phyloP scores from a whole-genome alignment of 2,888 invertebrate species.

The Abrostola triplasia region DNA sequence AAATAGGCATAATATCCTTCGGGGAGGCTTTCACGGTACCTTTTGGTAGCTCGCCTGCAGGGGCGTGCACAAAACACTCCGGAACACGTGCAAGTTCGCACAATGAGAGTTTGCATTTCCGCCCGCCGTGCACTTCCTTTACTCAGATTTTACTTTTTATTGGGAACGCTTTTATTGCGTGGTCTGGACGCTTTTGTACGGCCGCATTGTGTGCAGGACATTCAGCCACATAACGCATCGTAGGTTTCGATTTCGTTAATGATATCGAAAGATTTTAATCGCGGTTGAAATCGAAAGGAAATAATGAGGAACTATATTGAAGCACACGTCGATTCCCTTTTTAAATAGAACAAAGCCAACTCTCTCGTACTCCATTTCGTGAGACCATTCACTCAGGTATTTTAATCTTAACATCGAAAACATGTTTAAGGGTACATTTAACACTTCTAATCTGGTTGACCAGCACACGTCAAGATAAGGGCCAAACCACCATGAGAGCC shows the following conservation, averaged over 20 bases:
- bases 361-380: constrained; percentile 49
- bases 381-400: constrained; percentile 31
- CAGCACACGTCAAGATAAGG: constrained; percentile 73
- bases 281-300: constrained; percentile 84
- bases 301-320: constrained; percentile 59
- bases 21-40: constrained; percentile 73
- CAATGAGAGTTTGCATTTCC: constrained; percentile 88
- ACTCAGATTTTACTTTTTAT: constrained; percentile 86
- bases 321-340: constrained; percentile 57
- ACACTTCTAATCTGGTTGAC: constrained; percentile 77
- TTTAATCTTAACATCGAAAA: constrained; percentile 69
- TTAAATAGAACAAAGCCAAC: constrained; percentile 49
- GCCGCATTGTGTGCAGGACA: constrained; percentile 79
- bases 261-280: constrained; percentile 85
- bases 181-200: constrained; percentile 82
- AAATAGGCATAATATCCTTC: constrained; percentile 69
- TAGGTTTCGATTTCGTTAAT: constrained; percentile 88
- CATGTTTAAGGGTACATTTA: constrained; percentile 68
- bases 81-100: constrained; percentile 88
- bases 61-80: constrained; percentile 82
- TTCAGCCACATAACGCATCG: constrained; percentile 83
- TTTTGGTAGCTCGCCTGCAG: constrained; percentile 68
- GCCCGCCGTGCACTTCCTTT: constrained; percentile 87
- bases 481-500: constrained; percentile 62
- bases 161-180: constrained; percentile 79